A percentile compares a stretch with the other conserved stretches of the same genome.
Conservation (phyloP, 2,113 vertebrate genomes). For the human (Homo sapiens) region GRCh38 chr3:32399501-32400000, state of each 20-base stretch:
- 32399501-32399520: background rate
- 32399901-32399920: background rate
- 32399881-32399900: background rate
- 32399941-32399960: background rate
- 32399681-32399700: background rate
- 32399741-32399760: background rate
- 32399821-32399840: background rate
- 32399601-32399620: background rate
- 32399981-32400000: background rate
- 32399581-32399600: background rate
- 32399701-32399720: background rate
- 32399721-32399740: background rate
- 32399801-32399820: background rate
- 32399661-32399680: background rate
- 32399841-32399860: background rate
- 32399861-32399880: background rate
- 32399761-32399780: background rate
- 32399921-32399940: background rate
- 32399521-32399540: background rate
- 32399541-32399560: background rate
- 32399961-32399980: background rate
- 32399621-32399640: background rate
- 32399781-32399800: background rate
- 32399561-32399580: background rate
- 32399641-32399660: background rate